Evolutionary conservation across 1,140 invertebrate species (phyloP), one percentile per base, ranked within the genome.

Genomic region (Pseudobourletiella spinata): DNA sequence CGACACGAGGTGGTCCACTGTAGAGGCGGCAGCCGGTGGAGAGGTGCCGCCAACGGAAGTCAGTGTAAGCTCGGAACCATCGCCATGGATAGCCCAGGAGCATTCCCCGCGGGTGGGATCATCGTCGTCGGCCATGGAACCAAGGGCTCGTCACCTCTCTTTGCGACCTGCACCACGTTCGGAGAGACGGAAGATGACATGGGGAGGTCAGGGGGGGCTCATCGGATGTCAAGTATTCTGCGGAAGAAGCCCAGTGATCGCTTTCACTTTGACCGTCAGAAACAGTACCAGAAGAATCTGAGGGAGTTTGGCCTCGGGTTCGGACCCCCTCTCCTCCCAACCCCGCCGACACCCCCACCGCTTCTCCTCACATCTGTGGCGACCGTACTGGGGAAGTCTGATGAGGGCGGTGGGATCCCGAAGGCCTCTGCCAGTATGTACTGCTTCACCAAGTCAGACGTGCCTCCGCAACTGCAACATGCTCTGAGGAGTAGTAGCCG

Each of bases 381-480:
- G n/a, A n/a, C n/a, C n/a, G n/a, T n/a, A n/a, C n/a, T n/a, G n/a
- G n/a, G n/a, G n/a, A n/a, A n/a, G n/a, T n/a, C n/a, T n/a, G n/a
- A n/a, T n/a, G n/a, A n/a, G n/a, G n/a, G n/a, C n/a, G 6, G n/a
- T n/a, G 6, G 43, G 4, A 16, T 46, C 6, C 43, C 43, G n/a
- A 46, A 46, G 6, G 29, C 30, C 32, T 54, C 43, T 43, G 39
- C 57, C 15, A 60, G 63, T 51, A 25, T 66, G 32, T 66, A 66
- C 39, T 30, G 59, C 26, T 62, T 66, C 39, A 35, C 52, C 54
- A 44, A 52, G 24, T 61, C 51, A 26, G 48, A 59, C 55, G 60
- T 66, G 56, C 64, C 60, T 63, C 50, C 54, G 30, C 22, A 44
- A 30, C 29, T 11, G 4, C 29, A 3, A 55, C 28, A 55, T 20